Evolutionary conservation across 2,888 invertebrate species (phyloP).

Genomic region (Carpatolechia fugitivella): DNA sequence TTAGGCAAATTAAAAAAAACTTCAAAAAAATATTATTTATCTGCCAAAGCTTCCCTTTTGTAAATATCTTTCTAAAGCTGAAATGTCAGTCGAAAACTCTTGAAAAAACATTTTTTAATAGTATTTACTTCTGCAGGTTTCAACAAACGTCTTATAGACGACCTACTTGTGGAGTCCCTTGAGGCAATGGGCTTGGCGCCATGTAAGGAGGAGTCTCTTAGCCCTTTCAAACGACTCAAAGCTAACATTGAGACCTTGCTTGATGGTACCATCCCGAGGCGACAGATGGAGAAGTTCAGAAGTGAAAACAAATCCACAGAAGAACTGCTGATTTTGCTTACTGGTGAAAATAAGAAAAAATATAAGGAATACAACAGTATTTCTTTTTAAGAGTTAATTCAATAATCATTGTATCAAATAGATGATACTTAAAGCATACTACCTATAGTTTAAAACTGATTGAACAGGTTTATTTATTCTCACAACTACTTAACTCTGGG

Average conservation of each 20-base stretch:
- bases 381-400: too few species aligned
- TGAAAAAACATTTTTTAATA: neutral
- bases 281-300: constrained; percentile 87
- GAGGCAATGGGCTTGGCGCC: constrained; percentile 85
- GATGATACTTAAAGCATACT: too few species aligned
- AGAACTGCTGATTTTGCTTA: constrained; percentile 87
- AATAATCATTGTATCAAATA: too few species aligned
- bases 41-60: constrained; percentile 1
- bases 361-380: neutral
- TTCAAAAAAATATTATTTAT: neutral
- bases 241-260: constrained; percentile 88
- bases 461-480: too few species aligned
- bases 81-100: neutral
- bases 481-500: too few species aligned
- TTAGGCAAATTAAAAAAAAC: neutral
- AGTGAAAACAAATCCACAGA: constrained; percentile 87
- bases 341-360: constrained; percentile 60
- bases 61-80: neutral
- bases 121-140: constrained; percentile 59
- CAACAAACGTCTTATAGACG: constrained; percentile 87
- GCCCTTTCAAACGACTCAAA: constrained; percentile 83
- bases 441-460: too few species aligned
- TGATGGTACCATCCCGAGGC: constrained; percentile 88
- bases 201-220: constrained; percentile 76
- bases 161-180: constrained; percentile 87